Conservation (phyloP, 1,140 invertebrate species). For the Schlechtendalia chinensis region DNA sequence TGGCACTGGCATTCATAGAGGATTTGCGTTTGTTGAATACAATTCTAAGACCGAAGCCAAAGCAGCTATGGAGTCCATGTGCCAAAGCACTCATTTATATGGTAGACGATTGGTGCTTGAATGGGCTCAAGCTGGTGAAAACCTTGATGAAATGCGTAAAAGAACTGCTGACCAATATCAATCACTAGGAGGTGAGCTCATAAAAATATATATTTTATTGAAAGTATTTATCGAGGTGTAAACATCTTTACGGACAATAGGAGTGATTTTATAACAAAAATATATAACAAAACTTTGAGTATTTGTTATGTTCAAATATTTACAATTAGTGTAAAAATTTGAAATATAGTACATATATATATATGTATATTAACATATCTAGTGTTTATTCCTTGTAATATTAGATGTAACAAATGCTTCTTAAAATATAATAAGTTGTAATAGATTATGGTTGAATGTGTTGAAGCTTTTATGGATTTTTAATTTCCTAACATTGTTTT, state of each 20-base stretch:
- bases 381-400: not conserved
- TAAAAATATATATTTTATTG: not conserved
- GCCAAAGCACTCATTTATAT: slow-evolving; percentile 96
- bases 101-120: slow-evolving; percentile 91
- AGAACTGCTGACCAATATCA: slow-evolving; percentile 75
- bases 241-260: not conserved
- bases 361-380: too few relatives aligned
- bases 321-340: not conserved
- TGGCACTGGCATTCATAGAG: slow-evolving; percentile 80
- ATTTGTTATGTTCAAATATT: not conserved
- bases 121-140: slow-evolving; percentile 86
- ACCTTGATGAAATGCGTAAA: slow-evolving; percentile 76
- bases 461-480: too few relatives aligned
- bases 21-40: slow-evolving; percentile 96
- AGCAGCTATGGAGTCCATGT: slow-evolving; percentile 89
- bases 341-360: not conserved
- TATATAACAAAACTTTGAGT: not conserved
- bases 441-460: too few relatives aligned
- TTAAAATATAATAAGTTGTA: too few relatives aligned
- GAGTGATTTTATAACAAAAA: not conserved
- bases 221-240: not conserved
- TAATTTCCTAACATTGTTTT: too few relatives aligned
- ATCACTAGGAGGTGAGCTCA: not conserved
- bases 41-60: slow-evolving; percentile 86
- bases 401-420: too few relatives aligned